phyloP scores from a whole-genome alignment of 2,888 invertebrate species.

The Cheilosia vernalis region DNA sequence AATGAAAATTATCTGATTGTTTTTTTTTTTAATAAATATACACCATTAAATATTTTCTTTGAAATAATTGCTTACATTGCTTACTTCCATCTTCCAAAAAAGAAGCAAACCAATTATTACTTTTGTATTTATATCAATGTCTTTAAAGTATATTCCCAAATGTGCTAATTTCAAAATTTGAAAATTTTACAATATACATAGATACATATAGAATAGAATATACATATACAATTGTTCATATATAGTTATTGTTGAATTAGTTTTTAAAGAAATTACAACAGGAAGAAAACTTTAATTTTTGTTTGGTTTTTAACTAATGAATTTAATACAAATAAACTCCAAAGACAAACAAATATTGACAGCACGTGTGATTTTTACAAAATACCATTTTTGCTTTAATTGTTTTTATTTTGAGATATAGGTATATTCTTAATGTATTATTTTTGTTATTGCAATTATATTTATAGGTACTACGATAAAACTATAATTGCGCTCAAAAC shows the following conservation, averaged over 20 bases:
- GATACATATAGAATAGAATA: constrained; percentile 65
- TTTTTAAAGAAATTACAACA: constrained; percentile 51
- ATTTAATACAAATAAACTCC: constrained; percentile 14
- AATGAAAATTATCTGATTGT: constrained; percentile 37
- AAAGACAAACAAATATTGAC: constrained; percentile 4
- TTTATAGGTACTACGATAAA: constrained; percentile 45
- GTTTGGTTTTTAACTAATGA: constrained; percentile 13
- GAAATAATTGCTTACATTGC: constrained; percentile 44
- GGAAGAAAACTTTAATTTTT: constrained; percentile 36
- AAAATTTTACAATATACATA: constrained; percentile 75
- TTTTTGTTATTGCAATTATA: constrained; percentile 40
- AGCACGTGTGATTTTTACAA: constrained; percentile 34
- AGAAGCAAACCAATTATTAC: constrained; percentile 49
- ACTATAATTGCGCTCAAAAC: constrained; percentile 73
- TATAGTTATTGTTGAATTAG: constrained; percentile 35
- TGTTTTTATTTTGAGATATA: constrained; percentile 23
- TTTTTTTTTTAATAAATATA: constrained; percentile 40
- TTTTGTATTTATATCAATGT: constrained; percentile 58
- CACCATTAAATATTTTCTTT: constrained; percentile 39
- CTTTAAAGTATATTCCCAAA: constrained; percentile 60
- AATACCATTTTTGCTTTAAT: constrained; percentile 36
- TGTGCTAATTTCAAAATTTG: constrained; percentile 65
- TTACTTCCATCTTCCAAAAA: constrained; percentile 52
- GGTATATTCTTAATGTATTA: constrained; percentile 39
- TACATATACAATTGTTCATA: constrained; percentile 47